Evolutionary conservation across 2,113 vertebrate species (phyloP).

Genomic region (Ciconia boyciana): DNA sequence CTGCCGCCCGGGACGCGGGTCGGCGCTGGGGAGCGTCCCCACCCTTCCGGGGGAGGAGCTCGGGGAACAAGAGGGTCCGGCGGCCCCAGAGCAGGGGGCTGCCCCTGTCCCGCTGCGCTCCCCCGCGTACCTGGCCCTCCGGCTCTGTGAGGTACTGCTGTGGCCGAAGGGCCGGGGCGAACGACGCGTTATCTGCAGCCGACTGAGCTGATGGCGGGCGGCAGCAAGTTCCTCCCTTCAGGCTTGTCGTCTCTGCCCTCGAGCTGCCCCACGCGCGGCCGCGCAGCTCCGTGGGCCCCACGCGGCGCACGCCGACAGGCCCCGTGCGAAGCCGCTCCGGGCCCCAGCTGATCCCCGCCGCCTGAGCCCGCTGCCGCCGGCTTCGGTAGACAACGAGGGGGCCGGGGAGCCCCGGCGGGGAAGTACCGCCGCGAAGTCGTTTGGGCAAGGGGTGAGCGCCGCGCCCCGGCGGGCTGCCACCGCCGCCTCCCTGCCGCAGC

Average conservation of each 20-base stretch:
- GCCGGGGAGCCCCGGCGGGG: background rate
- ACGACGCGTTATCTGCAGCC: accelerated
- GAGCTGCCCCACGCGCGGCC: background rate
- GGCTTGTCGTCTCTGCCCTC: background rate
- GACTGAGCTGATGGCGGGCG: background rate
- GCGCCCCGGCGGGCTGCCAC: background rate
- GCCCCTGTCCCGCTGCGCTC: background rate
- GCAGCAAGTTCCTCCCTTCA: background rate
- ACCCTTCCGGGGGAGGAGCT: too few relatives aligned
- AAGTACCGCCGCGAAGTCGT: accelerated
- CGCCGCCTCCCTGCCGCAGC: background rate
- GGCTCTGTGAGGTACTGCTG: too few relatives aligned
- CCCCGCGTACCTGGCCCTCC: too few relatives aligned
- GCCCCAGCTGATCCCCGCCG: background rate
- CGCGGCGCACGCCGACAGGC: background rate
- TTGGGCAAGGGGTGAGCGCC: background rate
- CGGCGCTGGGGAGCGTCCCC: background rate
- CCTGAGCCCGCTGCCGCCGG: background rate
- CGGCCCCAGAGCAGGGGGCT: background rate
- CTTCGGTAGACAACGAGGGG: accelerated
- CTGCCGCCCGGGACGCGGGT: too few relatives aligned
- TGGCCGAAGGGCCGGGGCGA: background rate
- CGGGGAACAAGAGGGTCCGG: background rate
- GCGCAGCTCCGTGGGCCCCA: background rate
- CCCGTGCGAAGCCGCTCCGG: background rate